Evolutionary conservation across 2,113 vertebrate species (phyloP).

Genomic region (Hippocampus mohnikei): DNA sequence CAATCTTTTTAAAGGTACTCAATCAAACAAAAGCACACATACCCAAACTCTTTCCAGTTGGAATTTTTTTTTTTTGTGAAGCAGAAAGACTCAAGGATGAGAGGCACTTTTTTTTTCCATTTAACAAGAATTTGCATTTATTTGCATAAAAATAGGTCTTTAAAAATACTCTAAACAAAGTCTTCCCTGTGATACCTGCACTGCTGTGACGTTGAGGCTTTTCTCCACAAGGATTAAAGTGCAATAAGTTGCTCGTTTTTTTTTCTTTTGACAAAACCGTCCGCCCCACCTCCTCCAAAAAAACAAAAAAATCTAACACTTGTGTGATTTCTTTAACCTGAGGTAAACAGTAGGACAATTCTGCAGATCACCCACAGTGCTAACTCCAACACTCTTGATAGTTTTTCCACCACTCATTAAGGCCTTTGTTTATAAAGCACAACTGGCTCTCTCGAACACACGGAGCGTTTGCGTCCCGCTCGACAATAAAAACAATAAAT

Average conservation of each 20-base stretch:
- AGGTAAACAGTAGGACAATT: slow-evolving; percentile 31
- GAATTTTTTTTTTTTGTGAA: too few species aligned
- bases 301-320: background rate
- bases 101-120: background rate
- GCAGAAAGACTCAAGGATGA: background rate
- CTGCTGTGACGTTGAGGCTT: slow-evolving; percentile 31
- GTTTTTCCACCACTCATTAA: slow-evolving; percentile 3
- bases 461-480: background rate
- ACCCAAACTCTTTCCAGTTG: too few species aligned
- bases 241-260: slow-evolving; percentile 36
- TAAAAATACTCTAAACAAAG: slow-evolving; percentile 42
- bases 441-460: background rate
- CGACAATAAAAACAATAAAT: slow-evolving; percentile 58
- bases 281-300: background rate
- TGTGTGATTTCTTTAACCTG: slow-evolving; percentile 28
- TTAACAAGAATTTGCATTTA: slow-evolving; percentile 52
- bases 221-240: slow-evolving; percentile 64
- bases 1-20: too few species aligned
- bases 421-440: slow-evolving; percentile 20
- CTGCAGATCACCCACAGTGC: background rate
- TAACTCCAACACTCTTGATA: background rate
- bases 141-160: slow-evolving; percentile 58
- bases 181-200: slow-evolving; percentile 9
- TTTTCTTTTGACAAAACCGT: slow-evolving; percentile 5
- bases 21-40: too few species aligned